Conservation (phyloP, 2,113 vertebrate genomes). For the Misgurnus anguillicaudatus region DNA sequence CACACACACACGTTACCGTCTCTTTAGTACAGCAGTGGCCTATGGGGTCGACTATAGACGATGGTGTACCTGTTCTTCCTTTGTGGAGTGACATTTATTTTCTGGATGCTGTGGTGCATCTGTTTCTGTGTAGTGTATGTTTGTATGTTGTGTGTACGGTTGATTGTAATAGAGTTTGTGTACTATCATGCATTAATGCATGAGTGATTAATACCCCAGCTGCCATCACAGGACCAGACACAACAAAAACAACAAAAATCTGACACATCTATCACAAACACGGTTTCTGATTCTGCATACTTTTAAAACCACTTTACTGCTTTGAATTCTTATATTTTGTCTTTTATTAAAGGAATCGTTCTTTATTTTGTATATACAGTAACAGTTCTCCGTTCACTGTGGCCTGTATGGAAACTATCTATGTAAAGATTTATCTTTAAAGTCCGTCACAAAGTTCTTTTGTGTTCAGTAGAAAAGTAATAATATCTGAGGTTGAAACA, state of each 20-base stretch:
- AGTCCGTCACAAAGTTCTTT: no score
- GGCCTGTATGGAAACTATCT: no score
- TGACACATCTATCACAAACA: not conserved
- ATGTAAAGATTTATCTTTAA: no score
- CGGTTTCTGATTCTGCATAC: not conserved
- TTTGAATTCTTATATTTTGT: not conserved
- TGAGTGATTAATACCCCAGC: conserved; percentile 43
- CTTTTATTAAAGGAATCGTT: no score
- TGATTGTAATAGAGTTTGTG: conserved; percentile 1
- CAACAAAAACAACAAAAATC: conserved; percentile 6
- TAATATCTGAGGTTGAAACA: no score
- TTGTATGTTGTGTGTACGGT: conserved; percentile 6
- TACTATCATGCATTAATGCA: conserved; percentile 34
- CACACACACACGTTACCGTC: not conserved
- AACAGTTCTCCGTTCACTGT: no score
- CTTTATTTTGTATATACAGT: no score
- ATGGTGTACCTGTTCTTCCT: conserved; percentile 9
- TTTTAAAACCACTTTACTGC: not conserved
- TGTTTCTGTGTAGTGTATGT: conserved; percentile 10
- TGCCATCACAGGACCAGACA: conserved; percentile 44
- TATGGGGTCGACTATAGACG: not conserved
- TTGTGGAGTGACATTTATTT: conserved; percentile 3
- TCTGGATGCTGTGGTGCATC: conserved; percentile 1
- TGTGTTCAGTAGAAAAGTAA: no score
- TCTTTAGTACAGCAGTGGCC: not conserved